Evolutionary conservation across 2,113 vertebrate genomes (phyloP).

Genomic region (Tiliqua scincoides): DNA sequence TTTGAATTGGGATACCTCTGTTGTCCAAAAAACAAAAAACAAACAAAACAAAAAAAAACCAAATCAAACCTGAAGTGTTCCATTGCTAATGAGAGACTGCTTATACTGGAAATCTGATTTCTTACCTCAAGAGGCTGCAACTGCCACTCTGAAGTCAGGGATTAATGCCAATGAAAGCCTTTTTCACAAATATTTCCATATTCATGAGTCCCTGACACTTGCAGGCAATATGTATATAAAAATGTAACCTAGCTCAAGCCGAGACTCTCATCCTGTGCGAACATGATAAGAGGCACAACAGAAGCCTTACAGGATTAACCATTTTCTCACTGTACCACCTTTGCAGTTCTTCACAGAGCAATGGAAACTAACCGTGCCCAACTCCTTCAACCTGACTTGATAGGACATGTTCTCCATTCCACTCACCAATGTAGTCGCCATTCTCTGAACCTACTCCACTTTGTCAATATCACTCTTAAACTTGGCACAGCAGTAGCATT

Average conservation of each 20-base stretch:
- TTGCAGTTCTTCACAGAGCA: constrained; percentile 38
- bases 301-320: constrained; percentile 47
- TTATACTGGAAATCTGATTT: constrained; percentile 25
- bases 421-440: too few species aligned
- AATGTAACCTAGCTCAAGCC: constrained; percentile 44
- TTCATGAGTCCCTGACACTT: constrained; percentile 50
- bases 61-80: not conserved
- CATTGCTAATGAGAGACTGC: not conserved
- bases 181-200: constrained; percentile 59
- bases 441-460: too few species aligned
- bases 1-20: rapidly evolving
- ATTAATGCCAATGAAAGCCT: constrained; percentile 44
- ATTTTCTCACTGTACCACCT: constrained; percentile 46
- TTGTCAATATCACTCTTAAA: too few species aligned
- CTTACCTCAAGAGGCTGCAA: not conserved
- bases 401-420: not conserved
- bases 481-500: too few species aligned
- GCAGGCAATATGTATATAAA: constrained; percentile 15
- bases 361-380: not conserved
- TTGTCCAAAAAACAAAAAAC: constrained; percentile 1
- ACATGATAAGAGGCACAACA: constrained; percentile 51
- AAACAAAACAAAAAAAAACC: not conserved
- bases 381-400: not conserved
- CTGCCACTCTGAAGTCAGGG: constrained; percentile 28
- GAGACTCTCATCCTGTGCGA: constrained; percentile 46